phyloP scores from a whole-genome alignment of 1,140 invertebrate genomes.

The Psilanteris sp. region DNA sequence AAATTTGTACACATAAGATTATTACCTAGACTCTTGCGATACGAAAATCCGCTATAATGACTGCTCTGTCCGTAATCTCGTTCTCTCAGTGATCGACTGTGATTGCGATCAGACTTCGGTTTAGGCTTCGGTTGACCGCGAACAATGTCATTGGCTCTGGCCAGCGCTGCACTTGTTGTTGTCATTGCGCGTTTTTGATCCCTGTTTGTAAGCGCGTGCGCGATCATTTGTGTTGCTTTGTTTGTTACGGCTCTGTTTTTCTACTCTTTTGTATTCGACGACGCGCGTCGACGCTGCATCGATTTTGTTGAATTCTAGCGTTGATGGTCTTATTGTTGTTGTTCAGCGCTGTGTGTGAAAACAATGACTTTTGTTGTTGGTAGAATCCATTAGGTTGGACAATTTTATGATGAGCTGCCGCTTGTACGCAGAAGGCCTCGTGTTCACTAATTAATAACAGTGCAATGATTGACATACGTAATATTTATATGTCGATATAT shows the following conservation, averaged over 20 bases:
- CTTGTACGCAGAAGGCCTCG: conserved; percentile 18
- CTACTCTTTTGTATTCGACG: conserved; percentile 15
- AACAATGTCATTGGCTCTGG: conserved; percentile 37
- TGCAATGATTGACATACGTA: conserved; percentile 27
- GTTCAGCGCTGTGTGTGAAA: conserved; percentile 19
- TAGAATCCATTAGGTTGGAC: conserved; percentile 13
- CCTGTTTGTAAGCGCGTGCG: conserved; percentile 26
- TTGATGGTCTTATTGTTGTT: too few relatives aligned
- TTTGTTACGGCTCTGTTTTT: conserved; percentile 30
- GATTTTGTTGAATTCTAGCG: conserved; percentile 9
- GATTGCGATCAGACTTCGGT: too few relatives aligned
- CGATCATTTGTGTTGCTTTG: conserved; percentile 40
- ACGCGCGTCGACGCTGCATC: conserved; percentile 11
- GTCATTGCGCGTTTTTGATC: conserved; percentile 23
- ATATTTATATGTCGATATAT: too few relatives aligned
- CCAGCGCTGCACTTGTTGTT: conserved; percentile 31
- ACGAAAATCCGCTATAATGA: too few relatives aligned
- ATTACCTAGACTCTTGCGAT: too few relatives aligned
- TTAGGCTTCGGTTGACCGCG: too few relatives aligned
- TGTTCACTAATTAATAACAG: conserved; percentile 10
- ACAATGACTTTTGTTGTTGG: conserved; percentile 14
- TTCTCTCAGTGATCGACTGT: too few relatives aligned
- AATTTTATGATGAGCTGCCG: conserved; percentile 10
- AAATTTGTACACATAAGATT: too few relatives aligned
- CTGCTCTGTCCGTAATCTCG: too few relatives aligned